These are phyloP conservation scores for Drosophila tani DNA, from an alignment of 1,140 invertebrate genomes.

Conservation along the genomic window DNA sequence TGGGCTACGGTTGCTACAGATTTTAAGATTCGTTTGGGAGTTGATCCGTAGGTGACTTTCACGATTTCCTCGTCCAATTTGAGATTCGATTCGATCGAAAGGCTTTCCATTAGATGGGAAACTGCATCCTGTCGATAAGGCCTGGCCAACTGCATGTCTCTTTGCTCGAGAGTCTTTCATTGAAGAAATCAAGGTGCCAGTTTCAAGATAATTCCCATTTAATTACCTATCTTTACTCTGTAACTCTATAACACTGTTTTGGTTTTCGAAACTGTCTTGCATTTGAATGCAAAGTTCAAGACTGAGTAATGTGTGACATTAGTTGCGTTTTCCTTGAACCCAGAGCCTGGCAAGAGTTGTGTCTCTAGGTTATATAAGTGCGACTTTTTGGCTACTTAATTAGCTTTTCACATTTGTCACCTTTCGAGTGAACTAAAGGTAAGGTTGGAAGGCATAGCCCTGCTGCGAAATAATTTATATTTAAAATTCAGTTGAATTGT, in stretches of 20 bases:
- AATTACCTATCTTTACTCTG: not conserved
- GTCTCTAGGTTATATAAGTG: not conserved
- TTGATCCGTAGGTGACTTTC: constrained; percentile 56
- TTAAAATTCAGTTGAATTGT: not conserved
- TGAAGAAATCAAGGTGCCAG: constrained; percentile 5
- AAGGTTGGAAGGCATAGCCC: not conserved
- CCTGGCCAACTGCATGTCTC: not conserved
- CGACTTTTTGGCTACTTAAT: not conserved
- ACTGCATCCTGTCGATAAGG: constrained; percentile 44
- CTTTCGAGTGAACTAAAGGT: not conserved
- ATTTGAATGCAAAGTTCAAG: constrained; percentile 12
- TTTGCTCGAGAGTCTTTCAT: constrained; percentile 11
- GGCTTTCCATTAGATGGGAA: constrained; percentile 18
- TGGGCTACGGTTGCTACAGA: constrained; percentile 60
- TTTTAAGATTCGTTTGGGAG: constrained; percentile 47
- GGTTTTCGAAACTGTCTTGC: not conserved
- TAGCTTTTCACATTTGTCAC: not conserved
- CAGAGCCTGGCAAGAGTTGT: not conserved
- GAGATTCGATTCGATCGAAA: constrained; percentile 8
- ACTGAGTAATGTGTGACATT: constrained; percentile 1
- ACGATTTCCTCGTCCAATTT: constrained; percentile 65
- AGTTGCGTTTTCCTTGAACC: constrained; percentile 3
- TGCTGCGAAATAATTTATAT: not conserved
- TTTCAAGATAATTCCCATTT: not conserved
- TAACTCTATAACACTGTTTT: not conserved